phyloP scores from a whole-genome alignment of 2,888 invertebrate species.

The Cantharis flavilabris region DNA sequence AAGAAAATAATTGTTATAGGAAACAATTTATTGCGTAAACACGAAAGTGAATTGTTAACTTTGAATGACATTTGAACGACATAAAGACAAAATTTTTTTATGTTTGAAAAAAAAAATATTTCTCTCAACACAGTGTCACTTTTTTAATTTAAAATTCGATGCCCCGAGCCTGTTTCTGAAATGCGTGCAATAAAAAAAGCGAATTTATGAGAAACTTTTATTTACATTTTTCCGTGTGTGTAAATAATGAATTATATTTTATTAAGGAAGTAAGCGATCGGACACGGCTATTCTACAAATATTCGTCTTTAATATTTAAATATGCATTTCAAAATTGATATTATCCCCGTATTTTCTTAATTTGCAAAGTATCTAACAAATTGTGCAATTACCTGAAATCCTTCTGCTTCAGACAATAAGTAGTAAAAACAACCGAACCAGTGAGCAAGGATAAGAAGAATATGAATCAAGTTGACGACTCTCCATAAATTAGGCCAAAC shows the following conservation, averaged over 20 bases:
- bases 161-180: not conserved
- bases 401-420: constrained; percentile 88
- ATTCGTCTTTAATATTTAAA: not conserved
- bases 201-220: not conserved
- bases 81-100: too few species aligned
- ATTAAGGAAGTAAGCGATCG: not conserved
- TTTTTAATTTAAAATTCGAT: not conserved
- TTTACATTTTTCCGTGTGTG: not conserved
- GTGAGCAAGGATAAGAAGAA: constrained; percentile 90
- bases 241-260: not conserved
- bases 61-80: too few species aligned
- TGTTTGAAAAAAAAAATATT: not conserved
- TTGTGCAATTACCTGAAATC: constrained; percentile 67
- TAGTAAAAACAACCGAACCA: constrained; percentile 99
- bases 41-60: too few species aligned
- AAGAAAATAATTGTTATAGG: too few species aligned
- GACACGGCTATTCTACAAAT: not conserved
- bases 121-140: not conserved
- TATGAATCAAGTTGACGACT: constrained; percentile 92
- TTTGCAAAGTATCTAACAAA: not conserved
- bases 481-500: constrained; percentile 96
- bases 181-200: not conserved
- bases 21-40: too few species aligned
- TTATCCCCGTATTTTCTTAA: not conserved
- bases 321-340: not conserved